Conservation (phyloP, 2,113 vertebrate genomes). For the Leptobrachium ailaonicum region DNA sequence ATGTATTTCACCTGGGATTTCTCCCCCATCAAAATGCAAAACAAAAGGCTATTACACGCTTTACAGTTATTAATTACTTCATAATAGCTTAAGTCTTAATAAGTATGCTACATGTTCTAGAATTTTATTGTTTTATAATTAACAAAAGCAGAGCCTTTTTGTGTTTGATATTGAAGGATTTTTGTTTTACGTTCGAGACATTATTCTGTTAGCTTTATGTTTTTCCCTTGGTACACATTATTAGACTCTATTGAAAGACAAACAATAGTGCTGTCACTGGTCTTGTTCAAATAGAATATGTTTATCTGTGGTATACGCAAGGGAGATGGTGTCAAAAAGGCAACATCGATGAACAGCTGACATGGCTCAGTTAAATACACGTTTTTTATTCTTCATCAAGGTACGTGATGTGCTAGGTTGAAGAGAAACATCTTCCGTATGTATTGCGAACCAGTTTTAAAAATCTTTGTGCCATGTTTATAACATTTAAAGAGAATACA, state of each 20-base stretch:
- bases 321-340: conserved; percentile 80
- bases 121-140: conserved; percentile 75
- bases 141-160: conserved; percentile 58
- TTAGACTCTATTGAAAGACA: conserved; percentile 93
- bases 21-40: not conserved
- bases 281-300: conserved; percentile 90
- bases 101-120: conserved; percentile 64
- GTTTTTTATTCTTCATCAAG: conserved; percentile 45
- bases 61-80: conserved; percentile 28
- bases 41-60: conserved; percentile 21
- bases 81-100: conserved; percentile 68
- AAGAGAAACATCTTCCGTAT: no score
- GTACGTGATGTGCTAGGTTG: no score
- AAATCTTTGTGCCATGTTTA: no score
- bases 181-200: conserved; percentile 73
- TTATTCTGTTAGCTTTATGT: conserved; percentile 77
- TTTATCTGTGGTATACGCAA: conserved; percentile 79
- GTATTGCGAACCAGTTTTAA: no score
- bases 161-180: conserved; percentile 59
- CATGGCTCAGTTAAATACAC: conserved; percentile 57
- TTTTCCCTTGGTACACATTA: conserved; percentile 90
- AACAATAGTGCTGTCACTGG: conserved; percentile 93
- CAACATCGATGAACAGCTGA: conserved; percentile 81
- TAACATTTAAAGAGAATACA: conserved; percentile 24
- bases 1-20: conserved; percentile 16